A percentile compares a stretch with the other conserved stretches of the same genome.
Conservation (phyloP, 2,888 invertebrate species). For the Loripinus fragilis region DNA sequence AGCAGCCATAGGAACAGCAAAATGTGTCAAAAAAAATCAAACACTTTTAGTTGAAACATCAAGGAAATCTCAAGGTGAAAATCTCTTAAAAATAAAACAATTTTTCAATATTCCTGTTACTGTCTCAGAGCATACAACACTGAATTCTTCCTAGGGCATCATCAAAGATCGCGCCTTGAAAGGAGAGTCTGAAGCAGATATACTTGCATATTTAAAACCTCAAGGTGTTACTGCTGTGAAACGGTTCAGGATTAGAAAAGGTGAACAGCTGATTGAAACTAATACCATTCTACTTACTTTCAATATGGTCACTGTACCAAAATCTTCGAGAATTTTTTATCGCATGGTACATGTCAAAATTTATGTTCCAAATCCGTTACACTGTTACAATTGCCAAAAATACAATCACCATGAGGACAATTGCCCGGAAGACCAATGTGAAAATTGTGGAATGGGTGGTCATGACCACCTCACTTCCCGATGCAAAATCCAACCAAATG, state of each 20-base stretch:
- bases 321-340: not conserved
- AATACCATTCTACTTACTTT: slow-evolving; percentile 12
- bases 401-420: slow-evolving; percentile 5
- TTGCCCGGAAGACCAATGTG: not conserved
- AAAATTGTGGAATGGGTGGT: not conserved
- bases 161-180: not conserved
- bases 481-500: not conserved
- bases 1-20: not conserved
- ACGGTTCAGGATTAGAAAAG: slow-evolving; percentile 1
- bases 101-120: not conserved
- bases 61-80: slow-evolving; percentile 9
- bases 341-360: not conserved
- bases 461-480: not conserved
- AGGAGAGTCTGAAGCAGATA: not conserved
- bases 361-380: slow-evolving; percentile 4
- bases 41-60: not conserved
- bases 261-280: not conserved
- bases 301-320: not conserved
- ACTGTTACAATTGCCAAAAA: slow-evolving; percentile 14
- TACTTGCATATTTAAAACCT: not conserved
- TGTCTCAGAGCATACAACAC: not conserved
- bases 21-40: slow-evolving; percentile 4
- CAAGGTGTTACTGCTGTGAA: not conserved
- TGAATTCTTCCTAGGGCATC: slow-evolving; percentile 8
- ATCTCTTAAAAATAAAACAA: not conserved